Percentiles rank a stretch among this genome's conserved stretches.
phyloP scores from a whole-genome alignment of 30 jellyfish, hydroid and myxozoan genomes.

The Turritopsis rubra region DNA sequence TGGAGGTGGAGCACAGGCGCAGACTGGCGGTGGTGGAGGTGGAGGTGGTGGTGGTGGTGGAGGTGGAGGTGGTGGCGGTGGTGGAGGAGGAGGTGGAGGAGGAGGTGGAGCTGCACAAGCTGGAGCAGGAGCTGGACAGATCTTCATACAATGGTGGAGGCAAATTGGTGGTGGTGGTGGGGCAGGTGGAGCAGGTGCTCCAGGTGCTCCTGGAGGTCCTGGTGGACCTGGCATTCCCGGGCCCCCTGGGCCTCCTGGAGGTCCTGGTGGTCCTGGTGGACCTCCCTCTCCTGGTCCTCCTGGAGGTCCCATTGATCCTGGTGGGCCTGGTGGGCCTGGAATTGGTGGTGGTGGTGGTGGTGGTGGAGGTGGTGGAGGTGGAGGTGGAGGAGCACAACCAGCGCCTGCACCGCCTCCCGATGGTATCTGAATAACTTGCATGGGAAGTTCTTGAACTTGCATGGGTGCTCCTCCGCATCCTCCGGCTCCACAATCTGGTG shows the following conservation, averaged over 20 bases:
- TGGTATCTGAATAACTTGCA: constrained; percentile 12
- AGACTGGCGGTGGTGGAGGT: constrained; percentile 59
- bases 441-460: constrained; percentile 23
- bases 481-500: constrained; percentile 17
- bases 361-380: constrained; percentile 85
- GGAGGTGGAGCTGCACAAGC: constrained; percentile 95
- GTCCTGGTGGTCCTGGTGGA: constrained; percentile 99
- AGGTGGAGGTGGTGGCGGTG: constrained; percentile 97
- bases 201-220: constrained; percentile 99
- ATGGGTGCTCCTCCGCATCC: constrained; percentile 27
- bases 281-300: constrained; percentile 99
- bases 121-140: constrained; percentile 90
- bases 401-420: constrained; percentile 27
- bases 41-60: constrained; percentile 47
- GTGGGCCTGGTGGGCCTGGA: constrained; percentile 89
- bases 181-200: constrained; percentile 98
- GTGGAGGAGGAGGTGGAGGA: constrained; percentile 96
- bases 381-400: constrained; percentile 64
- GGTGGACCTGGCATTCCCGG: constrained; percentile 98
- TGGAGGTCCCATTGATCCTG: constrained; percentile 93
- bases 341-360: constrained; percentile 78
- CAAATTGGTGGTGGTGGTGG: constrained; percentile 99
- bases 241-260: constrained; percentile 99
- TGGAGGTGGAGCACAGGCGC: constrained; percentile 72
- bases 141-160: constrained; percentile 83